Evolutionary conservation across 2,888 invertebrate genomes (phyloP), one percentile per base, ranked within the genome.

Genomic region (Mesoligia furuncula): DNA sequence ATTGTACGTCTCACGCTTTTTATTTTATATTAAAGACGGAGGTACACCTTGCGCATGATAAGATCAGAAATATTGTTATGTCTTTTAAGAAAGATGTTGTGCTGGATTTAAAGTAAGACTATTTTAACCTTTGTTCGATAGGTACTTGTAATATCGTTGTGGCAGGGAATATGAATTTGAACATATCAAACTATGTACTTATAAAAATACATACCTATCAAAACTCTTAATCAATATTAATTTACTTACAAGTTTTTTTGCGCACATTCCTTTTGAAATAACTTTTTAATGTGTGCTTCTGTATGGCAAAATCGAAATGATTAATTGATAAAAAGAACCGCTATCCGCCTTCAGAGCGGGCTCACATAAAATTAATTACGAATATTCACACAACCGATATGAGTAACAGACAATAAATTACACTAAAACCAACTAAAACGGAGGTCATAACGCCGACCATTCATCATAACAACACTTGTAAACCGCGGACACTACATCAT

Each of bases 401-500:
- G 84, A 84, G 86, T 84, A 87, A 88, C 85, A 87, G 85, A 86
- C 89, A 88, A 91, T 91, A 91, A 93, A 91, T 91, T 90, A 92
- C 84, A 76, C 87, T 88, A 91, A 79, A 91, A 92, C 86, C 86
- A 86, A 88, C 89, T 90, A 90, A 90, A 93, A 93, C 89, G 90
- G 87, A 89, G 93, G 93, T 93, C 92, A 92, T 85, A 91, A 92
- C 89, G 90, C 85, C 88, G 86, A 91, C 91, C 89, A 94, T 95
- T 93, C 90, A 95, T 95, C 94, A 95, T 92, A 90, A 90, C 90
- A 91, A 91, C 93, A 91, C 93, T 87, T 92, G 90, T 93, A 91
- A 93, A 92, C 91, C 87, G 92, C 93, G 87, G 91, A 92, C 93
- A 92, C 93, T 95, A 93, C 91, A 95, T 95, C 94, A 95, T 93